Percentiles rank a stretch among this genome's conserved stretches.
phyloP scores from a whole-genome alignment of 2,888 invertebrate species.

The Oeneis ivallda region DNA sequence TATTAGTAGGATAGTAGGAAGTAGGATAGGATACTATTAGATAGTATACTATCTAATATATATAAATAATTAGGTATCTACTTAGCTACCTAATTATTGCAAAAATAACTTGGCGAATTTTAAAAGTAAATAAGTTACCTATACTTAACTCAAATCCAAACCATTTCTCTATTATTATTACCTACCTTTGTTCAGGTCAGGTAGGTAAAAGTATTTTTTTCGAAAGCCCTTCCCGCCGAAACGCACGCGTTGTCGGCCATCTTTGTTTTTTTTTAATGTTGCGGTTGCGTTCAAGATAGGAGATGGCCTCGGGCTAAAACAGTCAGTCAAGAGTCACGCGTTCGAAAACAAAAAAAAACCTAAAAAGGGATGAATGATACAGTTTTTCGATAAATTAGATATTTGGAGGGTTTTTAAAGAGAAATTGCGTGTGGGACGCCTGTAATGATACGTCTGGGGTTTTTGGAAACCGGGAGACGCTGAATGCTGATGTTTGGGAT shows the following conservation, averaged over 20 bases:
- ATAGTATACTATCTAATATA: too few relatives aligned
- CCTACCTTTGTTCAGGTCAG: slow-evolving; percentile 59
- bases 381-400: slow-evolving; percentile 79
- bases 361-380: slow-evolving; percentile 75
- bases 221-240: slow-evolving; percentile 66
- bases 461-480: slow-evolving; percentile 39
- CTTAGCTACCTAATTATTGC: slow-evolving; percentile 24
- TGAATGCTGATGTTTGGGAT: slow-evolving; percentile 31
- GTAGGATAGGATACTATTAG: too few relatives aligned
- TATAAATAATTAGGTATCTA: too few relatives aligned
- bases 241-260: slow-evolving; percentile 56
- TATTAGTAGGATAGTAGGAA: too few relatives aligned
- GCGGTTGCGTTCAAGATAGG: slow-evolving; percentile 69
- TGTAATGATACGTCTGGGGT: slow-evolving; percentile 70
- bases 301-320: slow-evolving; percentile 68
- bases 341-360: slow-evolving; percentile 55
- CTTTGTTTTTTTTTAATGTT: slow-evolving; percentile 59
- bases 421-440: slow-evolving; percentile 74
- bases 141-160: slow-evolving; percentile 37
- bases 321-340: slow-evolving; percentile 82
- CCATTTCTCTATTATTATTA: slow-evolving; percentile 47
- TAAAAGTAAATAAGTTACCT: slow-evolving; percentile 42
- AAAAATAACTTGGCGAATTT: slow-evolving; percentile 39
- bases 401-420: slow-evolving; percentile 61
- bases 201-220: slow-evolving; percentile 67